A percentile compares a stretch with the other conserved stretches of the same genome.
Conservation (phyloP, 1,140 invertebrate genomes). For the Microplitis demolitor region DNA sequence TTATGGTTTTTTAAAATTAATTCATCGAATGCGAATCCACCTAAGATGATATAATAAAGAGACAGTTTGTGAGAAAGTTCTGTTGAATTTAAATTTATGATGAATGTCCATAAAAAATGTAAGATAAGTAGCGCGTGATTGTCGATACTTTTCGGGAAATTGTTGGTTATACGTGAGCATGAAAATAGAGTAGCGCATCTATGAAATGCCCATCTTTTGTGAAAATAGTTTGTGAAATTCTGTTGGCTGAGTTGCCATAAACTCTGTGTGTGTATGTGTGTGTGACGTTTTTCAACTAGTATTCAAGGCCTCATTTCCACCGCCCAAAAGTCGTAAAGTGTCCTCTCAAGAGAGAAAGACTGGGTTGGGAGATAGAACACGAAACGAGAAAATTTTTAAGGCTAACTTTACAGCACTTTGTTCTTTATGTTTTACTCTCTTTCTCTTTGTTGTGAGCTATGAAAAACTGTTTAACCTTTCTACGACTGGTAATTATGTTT, state of each 20-base stretch:
- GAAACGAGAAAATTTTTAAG: constrained; percentile 13
- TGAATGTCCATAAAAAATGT: neutral
- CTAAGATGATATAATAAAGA: neutral
- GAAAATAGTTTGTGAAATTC: neutral
- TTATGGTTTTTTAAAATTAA: too few species aligned
- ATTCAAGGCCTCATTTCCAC: neutral
- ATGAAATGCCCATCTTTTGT: neutral
- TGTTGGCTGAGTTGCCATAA: constrained; percentile 1
- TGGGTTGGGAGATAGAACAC: neutral
- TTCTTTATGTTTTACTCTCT: neutral
- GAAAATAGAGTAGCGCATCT: constrained; percentile 10
- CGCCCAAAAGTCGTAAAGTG: constrained; percentile 3
- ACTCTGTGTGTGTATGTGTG: neutral
- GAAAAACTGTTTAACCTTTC: too few species aligned
- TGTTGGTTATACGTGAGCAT: neutral
- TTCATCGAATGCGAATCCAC: too few species aligned
- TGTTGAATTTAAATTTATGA: neutral
- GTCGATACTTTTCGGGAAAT: neutral
- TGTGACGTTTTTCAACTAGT: neutral
- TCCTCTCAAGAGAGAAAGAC: neutral
- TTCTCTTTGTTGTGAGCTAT: too few species aligned
- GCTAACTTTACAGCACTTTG: neutral
- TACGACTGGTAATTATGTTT: too few species aligned
- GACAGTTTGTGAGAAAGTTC: neutral
- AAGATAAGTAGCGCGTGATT: neutral